Percentiles rank a stretch among this genome's conserved stretches.
phyloP scores from a whole-genome alignment of 2,113 vertebrate genomes.

The Megaceryle maxima region DNA sequence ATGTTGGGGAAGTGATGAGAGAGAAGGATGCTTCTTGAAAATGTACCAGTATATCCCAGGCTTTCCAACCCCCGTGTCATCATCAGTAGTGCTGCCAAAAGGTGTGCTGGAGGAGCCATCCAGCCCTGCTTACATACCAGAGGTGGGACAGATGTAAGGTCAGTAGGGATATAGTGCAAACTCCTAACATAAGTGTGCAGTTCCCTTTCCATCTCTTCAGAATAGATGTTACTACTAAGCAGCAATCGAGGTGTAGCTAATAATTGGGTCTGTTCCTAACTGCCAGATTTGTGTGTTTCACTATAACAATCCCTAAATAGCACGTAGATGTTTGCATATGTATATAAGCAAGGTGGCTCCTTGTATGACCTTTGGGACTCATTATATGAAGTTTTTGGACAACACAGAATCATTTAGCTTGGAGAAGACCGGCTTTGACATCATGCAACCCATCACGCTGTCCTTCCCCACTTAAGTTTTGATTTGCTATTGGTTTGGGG shows the following conservation, averaged over 20 bases:
- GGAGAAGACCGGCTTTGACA: neutral
- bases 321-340: neutral
- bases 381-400: neutral
- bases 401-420: too few relatives aligned
- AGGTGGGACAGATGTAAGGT: neutral
- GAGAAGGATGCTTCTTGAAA: neutral
- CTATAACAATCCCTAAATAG: neutral
- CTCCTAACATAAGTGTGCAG: too few relatives aligned
- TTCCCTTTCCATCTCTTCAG: neutral
- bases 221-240: neutral
- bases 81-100: neutral
- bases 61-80: neutral
- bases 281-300: neutral
- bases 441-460: neutral
- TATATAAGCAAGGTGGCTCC: neutral
- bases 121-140: accelerated
- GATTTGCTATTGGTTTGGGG: neutral
- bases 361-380: neutral
- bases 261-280: neutral
- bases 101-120: neutral
- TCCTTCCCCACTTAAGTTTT: neutral
- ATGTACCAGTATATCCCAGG: neutral
- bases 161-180: neutral
- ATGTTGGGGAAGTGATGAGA: neutral
- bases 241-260: neutral